Percentiles rank a stretch among this genome's conserved stretches.
These are phyloP conservation scores for Dolichoris vasculosae DNA, from an alignment of 1,140 invertebrate species.

Conservation along the genomic window DNA sequence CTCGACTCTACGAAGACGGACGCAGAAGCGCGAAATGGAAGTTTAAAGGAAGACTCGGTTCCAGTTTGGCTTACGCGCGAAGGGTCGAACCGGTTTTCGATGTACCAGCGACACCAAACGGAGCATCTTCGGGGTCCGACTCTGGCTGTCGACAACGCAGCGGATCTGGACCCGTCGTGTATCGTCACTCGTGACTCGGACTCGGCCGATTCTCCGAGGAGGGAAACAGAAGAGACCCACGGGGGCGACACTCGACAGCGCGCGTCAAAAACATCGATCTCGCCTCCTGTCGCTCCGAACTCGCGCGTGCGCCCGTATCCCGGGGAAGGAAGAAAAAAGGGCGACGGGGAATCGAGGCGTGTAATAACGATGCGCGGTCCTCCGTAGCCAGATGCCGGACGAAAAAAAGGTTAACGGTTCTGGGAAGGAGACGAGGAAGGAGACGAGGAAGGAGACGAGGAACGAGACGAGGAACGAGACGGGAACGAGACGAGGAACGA, in stretches of 20 bases:
- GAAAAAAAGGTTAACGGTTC: slow-evolving; percentile 40
- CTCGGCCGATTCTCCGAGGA: neutral
- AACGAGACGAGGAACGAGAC: neutral
- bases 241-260: slow-evolving; percentile 35
- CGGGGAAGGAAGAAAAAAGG: neutral
- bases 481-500: slow-evolving; percentile 33
- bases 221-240: slow-evolving; percentile 1
- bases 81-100: neutral
- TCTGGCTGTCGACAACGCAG: slow-evolving; percentile 8
- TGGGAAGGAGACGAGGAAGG: slow-evolving; percentile 13
- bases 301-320: neutral
- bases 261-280: slow-evolving; percentile 51
- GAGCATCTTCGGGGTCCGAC: neutral
- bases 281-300: neutral
- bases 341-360: neutral
- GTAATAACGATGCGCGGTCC: slow-evolving; percentile 35
- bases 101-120: slow-evolving; percentile 1
- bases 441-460: neutral
- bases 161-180: too few species aligned
- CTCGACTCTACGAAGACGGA: too few species aligned
- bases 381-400: slow-evolving; percentile 32
- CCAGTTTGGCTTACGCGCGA: neutral
- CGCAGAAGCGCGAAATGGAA: neutral
- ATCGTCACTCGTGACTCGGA: too few species aligned
- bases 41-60: neutral